These are phyloP conservation scores for Petromus typicus DNA, from an alignment of 2,113 vertebrate species.

Conservation along the genomic window DNA sequence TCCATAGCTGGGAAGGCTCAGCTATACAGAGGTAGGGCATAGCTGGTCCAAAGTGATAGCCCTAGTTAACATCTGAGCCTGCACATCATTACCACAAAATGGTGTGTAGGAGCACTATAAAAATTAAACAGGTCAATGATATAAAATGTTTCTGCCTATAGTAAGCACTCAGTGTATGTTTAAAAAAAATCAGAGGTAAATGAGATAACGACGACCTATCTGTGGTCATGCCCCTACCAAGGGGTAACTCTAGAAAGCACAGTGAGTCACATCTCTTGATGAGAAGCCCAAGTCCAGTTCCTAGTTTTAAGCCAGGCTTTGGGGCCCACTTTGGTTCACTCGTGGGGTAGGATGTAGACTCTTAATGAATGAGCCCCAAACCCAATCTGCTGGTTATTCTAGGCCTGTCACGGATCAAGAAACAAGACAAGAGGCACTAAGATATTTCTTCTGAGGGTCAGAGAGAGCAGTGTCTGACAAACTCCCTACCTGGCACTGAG, in stretches of 20 bases:
- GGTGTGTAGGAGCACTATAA: background rate
- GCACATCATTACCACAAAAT: background rate
- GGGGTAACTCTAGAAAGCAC: background rate
- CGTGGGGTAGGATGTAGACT: background rate
- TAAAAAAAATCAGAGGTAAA: background rate
- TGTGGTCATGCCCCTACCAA: background rate
- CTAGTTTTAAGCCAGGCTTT: background rate
- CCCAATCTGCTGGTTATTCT: background rate
- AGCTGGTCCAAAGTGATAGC: background rate
- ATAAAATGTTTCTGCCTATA: background rate
- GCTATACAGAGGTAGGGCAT: accelerated
- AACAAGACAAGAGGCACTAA: background rate
- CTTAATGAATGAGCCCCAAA: background rate
- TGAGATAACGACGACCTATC: background rate
- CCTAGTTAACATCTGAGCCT: background rate
- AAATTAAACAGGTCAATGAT: background rate
- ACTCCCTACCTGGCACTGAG: background rate
- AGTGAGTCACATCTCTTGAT: too few species aligned
- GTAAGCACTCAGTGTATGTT: background rate
- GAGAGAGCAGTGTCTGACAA: background rate
- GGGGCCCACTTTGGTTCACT: background rate
- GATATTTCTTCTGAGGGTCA: background rate
- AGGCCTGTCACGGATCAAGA: background rate
- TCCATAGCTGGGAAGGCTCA: background rate
- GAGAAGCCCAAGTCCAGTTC: background rate